A percentile compares a stretch with the other conserved stretches of the same genome.
Evolutionary conservation across 2,888 invertebrate species (phyloP).

Genomic region (Melieria picta): DNA sequence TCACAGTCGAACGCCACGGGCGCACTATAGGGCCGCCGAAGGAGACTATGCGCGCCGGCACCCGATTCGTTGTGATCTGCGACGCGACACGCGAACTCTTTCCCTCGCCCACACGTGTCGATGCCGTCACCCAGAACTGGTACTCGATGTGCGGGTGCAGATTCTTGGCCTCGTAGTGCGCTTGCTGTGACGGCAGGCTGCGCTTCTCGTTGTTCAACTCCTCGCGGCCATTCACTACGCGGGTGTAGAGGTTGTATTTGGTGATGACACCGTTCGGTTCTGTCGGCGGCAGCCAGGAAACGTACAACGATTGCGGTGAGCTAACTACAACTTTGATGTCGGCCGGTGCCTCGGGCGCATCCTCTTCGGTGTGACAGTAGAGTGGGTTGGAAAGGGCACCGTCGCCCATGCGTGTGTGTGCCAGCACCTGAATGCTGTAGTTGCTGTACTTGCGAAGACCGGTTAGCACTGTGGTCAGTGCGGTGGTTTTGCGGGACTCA

Average conservation of each 20-base stretch:
- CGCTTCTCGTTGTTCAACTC: conserved; percentile 77
- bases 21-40: conserved; percentile 75
- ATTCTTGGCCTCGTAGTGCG: conserved; percentile 74
- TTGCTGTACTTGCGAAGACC: conserved; percentile 81
- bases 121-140: conserved; percentile 83
- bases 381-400: conserved; percentile 75
- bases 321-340: conserved; percentile 83
- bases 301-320: conserved; percentile 77
- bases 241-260: conserved; percentile 78
- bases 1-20: conserved; percentile 75
- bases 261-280: conserved; percentile 81
- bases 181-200: conserved; percentile 73
- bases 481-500: conserved; percentile 74
- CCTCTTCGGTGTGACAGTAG: conserved; percentile 82
- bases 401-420: conserved; percentile 82
- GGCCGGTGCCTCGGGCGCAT: conserved; percentile 82
- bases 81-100: conserved; percentile 76
- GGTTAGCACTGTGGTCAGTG: conserved; percentile 75
- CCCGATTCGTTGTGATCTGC: conserved; percentile 73
- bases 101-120: conserved; percentile 81
- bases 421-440: conserved; percentile 82
- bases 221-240: conserved; percentile 75
- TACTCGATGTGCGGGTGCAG: conserved; percentile 78
- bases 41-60: conserved; percentile 77
- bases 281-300: conserved; percentile 81